Conservation (phyloP, 1,140 invertebrate genomes). For the Saccostrea echinata region DNA sequence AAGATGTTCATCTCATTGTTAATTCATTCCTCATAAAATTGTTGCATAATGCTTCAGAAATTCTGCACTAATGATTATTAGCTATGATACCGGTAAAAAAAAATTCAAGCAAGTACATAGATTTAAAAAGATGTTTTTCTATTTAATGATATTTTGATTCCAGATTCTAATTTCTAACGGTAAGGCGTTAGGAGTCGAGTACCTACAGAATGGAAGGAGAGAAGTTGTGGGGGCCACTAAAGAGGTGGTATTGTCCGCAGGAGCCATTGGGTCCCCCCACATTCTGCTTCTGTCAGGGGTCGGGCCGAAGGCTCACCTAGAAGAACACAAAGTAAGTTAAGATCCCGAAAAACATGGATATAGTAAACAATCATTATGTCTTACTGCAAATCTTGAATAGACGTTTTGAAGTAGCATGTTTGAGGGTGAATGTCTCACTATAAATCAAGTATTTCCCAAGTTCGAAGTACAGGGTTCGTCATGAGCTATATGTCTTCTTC, state of each 20-base stretch:
- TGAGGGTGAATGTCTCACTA: no score
- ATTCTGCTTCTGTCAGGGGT: conserved; percentile 94
- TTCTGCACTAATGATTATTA: neutral
- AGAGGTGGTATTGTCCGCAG: conserved; percentile 90
- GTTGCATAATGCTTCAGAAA: neutral
- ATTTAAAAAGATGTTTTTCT: no score
- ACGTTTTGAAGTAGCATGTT: no score
- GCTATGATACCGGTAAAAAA: no score
- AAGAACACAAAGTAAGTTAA: conserved; percentile 57
- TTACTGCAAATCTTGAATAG: no score
- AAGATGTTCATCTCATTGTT: neutral
- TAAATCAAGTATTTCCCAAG: no score
- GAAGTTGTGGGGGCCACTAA: conserved; percentile 85
- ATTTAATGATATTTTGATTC: no score
- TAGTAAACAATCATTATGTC: no score
- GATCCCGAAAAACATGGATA: no score
- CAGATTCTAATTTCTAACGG: conserved; percentile 58
- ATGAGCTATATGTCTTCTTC: no score
- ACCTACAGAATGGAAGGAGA: conserved; percentile 75
- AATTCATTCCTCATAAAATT: neutral
- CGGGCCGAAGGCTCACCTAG: conserved; percentile 83
- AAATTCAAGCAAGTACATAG: no score
- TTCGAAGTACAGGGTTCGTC: no score
- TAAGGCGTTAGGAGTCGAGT: conserved; percentile 75
- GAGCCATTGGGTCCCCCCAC: conserved; percentile 92